Percentiles rank a stretch among this genome's conserved stretches.
phyloP scores from a whole-genome alignment of 1,140 invertebrate genomes.

The Cydia amplana region DNA sequence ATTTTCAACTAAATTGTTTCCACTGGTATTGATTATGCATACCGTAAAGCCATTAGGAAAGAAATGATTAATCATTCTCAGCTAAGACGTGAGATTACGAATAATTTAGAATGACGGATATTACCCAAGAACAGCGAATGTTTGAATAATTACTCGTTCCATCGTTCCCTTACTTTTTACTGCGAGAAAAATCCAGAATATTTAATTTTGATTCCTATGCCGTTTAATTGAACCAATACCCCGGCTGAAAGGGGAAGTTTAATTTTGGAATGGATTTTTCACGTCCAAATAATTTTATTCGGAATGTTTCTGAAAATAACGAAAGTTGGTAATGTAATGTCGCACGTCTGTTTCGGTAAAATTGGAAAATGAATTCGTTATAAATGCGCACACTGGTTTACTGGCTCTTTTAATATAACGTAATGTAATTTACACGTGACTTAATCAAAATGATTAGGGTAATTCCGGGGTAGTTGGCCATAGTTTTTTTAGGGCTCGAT shows the following conservation, averaged over 20 bases:
- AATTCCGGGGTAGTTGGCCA: too few relatives aligned
- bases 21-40: background rate
- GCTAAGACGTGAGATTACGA: background rate
- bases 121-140: slow-evolving; percentile 6
- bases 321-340: background rate
- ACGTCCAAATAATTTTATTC: background rate
- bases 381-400: background rate
- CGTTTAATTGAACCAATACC: slow-evolving; percentile 13
- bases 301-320: background rate
- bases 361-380: background rate
- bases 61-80: slow-evolving; percentile 20
- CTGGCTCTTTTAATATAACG: background rate
- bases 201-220: background rate
- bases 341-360: background rate
- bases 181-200: background rate
- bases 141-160: slow-evolving; percentile 28
- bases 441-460: background rate
- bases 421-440: background rate
- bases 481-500: too few relatives aligned
- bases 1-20: background rate
- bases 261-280: background rate
- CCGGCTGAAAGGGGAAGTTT: background rate
- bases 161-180: background rate
- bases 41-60: background rate
- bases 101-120: slow-evolving; percentile 15